Percentiles rank a stretch among this genome's conserved stretches.
Evolutionary conservation across 1,140 invertebrate species (phyloP).

Genomic region (Ruditapes philippinarum): DNA sequence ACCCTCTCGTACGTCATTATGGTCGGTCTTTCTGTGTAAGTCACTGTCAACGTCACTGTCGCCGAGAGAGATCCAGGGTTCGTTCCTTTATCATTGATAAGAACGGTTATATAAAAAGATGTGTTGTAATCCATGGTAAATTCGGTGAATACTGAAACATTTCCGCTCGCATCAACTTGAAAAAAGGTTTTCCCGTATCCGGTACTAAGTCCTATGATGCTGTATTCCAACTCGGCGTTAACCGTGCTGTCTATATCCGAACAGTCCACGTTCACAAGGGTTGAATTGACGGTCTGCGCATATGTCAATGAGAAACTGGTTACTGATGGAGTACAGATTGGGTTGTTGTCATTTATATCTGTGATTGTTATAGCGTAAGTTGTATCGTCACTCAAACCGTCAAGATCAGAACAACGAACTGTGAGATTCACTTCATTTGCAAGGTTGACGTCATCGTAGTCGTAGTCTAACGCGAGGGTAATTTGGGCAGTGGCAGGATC

Average conservation of each 20-base stretch:
- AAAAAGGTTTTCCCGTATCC: slow-evolving; percentile 35
- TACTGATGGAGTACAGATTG: slow-evolving; percentile 6
- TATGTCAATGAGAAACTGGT: slow-evolving; percentile 37
- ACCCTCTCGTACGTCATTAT: slow-evolving; percentile 8
- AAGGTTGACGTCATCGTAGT: slow-evolving; percentile 43
- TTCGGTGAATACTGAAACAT: slow-evolving; percentile 34
- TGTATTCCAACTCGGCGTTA: slow-evolving; percentile 52
- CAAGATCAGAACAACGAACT: slow-evolving; percentile 46
- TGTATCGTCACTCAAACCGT: slow-evolving; percentile 33
- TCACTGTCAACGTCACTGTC: slow-evolving; percentile 54
- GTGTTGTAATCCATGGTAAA: slow-evolving; percentile 60
- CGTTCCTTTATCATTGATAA: slow-evolving; percentile 42
- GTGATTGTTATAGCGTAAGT: slow-evolving; percentile 15
- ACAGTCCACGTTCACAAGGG: slow-evolving; percentile 31
- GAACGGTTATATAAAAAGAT: slow-evolving; percentile 45
- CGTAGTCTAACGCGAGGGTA: slow-evolving; percentile 1
- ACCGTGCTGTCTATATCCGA: slow-evolving; percentile 55
- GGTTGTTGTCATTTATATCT: slow-evolving; percentile 58
- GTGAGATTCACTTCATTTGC: slow-evolving; percentile 53
- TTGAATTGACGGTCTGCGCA: slow-evolving; percentile 2
- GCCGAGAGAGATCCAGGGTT: slow-evolving; percentile 1
- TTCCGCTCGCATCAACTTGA: slow-evolving; percentile 23
- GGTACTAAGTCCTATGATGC: background rate
- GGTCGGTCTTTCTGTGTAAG: slow-evolving; percentile 36
- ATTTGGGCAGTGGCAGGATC: slow-evolving; percentile 2